Evolutionary conservation across 2,888 invertebrate species (phyloP).

Genomic region (Volucella bombylans): DNA sequence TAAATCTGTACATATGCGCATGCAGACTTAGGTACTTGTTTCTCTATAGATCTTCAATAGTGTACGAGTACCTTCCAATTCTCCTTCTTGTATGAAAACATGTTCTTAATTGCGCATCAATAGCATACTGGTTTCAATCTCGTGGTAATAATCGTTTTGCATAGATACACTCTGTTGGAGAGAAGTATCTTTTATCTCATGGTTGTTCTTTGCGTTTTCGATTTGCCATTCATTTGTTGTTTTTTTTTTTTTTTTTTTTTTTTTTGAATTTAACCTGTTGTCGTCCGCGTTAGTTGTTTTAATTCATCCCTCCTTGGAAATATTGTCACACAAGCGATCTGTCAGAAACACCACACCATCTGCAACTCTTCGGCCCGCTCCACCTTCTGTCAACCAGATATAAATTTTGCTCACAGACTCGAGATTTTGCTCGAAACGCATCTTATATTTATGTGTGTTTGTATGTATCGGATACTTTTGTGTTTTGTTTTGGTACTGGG

Average conservation of each 20-base stretch:
- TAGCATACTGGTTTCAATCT: conserved; percentile 34
- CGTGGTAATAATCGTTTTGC: conserved; percentile 36
- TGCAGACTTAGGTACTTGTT: too few relatives aligned
- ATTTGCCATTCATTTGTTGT: not conserved
- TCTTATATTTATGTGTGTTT: not conserved
- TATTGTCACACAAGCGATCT: conserved; percentile 29
- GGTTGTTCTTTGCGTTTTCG: not conserved
- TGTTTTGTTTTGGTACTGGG: not conserved
- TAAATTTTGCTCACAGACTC: not conserved
- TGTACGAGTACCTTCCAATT: too few relatives aligned
- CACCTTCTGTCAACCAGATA: not conserved
- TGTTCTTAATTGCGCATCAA: conserved; percentile 35
- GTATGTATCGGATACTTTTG: too few relatives aligned
- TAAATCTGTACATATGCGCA: too few relatives aligned
- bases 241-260: not conserved
- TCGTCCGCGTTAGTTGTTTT: not conserved
- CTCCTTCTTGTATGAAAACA: not conserved
- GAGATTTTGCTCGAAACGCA: conserved; percentile 17
- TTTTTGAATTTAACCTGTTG: not conserved
- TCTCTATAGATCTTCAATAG: too few relatives aligned
- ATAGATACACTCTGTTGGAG: conserved; percentile 28
- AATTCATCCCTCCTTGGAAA: conserved; percentile 13
- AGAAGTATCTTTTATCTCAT: conserved; percentile 28
- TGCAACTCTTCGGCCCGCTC: conserved; percentile 5
- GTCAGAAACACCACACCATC: conserved; percentile 28